A percentile compares a stretch with the other conserved stretches of the same genome.
phyloP scores from a whole-genome alignment of 2,797 vertebrate genomes.

The Halcyon leucocephala region DNA sequence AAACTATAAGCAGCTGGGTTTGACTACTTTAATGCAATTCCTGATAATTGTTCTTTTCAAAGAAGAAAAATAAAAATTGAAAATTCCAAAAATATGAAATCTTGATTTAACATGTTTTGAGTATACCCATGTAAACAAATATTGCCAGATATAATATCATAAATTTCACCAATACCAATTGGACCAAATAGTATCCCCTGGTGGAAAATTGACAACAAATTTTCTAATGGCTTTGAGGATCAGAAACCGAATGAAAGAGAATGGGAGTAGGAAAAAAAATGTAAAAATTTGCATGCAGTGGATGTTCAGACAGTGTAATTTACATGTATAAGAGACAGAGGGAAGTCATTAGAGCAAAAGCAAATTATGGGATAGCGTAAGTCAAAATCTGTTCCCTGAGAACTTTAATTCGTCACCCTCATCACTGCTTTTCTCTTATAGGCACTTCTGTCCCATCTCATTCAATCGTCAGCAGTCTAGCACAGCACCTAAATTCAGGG shows the following conservation, averaged over 20 bases:
- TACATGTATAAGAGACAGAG: constrained; percentile 20
- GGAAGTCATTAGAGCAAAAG: constrained; percentile 44
- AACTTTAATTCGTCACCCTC: constrained; percentile 20
- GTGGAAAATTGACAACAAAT: neutral
- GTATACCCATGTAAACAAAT: neutral
- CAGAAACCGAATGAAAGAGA: constrained; percentile 10
- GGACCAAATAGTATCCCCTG: neutral
- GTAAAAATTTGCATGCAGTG: constrained; percentile 4
- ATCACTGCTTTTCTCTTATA: neutral
- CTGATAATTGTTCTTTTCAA: neutral
- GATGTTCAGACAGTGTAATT: constrained; percentile 7
- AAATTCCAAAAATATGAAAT: neutral
- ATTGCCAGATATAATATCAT: neutral
- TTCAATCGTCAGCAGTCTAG: neutral
- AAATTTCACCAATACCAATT: neutral
- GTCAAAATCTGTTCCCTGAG: constrained; percentile 25
- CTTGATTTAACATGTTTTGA: neutral
- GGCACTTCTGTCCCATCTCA: neutral
- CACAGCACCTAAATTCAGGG: neutral
- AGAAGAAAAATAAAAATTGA: neutral
- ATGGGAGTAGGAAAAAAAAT: neutral
- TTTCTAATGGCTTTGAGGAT: neutral
- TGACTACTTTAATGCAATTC: neutral
- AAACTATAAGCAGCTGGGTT: neutral
- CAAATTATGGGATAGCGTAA: constrained; percentile 21